Evolutionary conservation across 53 echinoderm and acorn worm genomes (phyloP).

Genomic region (Antedon mediterranea): DNA sequence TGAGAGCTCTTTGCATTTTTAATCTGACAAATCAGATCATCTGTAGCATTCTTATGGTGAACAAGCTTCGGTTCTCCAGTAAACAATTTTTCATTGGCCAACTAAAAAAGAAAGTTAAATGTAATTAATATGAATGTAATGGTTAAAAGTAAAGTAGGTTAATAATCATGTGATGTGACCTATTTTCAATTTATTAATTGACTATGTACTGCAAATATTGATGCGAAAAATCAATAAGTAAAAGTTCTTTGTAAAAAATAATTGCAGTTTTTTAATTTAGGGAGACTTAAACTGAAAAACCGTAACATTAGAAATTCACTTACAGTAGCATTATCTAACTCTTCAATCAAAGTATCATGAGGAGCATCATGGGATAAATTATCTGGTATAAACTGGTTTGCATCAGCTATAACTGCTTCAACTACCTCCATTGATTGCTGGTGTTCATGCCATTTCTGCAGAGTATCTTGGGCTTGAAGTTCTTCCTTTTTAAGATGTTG

Average conservation of each 20-base stretch:
- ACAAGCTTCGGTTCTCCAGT: slow-evolving; percentile 19
- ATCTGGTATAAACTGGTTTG: slow-evolving; percentile 30
- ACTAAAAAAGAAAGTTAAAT: slow-evolving; percentile 9
- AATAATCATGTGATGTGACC: neutral
- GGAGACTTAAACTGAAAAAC: too few relatives aligned
- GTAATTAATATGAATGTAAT: neutral
- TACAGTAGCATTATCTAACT: slow-evolving; percentile 42
- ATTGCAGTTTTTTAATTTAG: too few relatives aligned
- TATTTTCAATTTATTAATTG: too few relatives aligned
- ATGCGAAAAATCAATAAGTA: too few relatives aligned
- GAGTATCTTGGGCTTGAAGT: neutral
- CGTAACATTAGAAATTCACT: neutral
- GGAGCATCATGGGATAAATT: slow-evolving; percentile 27
- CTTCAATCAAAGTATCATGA: slow-evolving; percentile 23
- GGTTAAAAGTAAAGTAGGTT: neutral
- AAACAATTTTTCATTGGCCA: slow-evolving; percentile 18
- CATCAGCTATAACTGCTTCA: slow-evolving; percentile 27
- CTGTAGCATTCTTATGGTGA: slow-evolving; percentile 13
- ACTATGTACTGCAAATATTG: too few relatives aligned
- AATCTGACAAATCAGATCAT: slow-evolving; percentile 20
- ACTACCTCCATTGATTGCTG: slow-evolving; percentile 38
- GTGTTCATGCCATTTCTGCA: slow-evolving; percentile 48
- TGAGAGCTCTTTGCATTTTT: slow-evolving; percentile 26
- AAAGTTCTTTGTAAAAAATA: too few relatives aligned
- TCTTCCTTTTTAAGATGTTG: neutral